Evolutionary conservation across 2,888 invertebrate species (phyloP), one percentile per base, ranked within the genome.

Genomic region (Pyrrhia umbra): DNA sequence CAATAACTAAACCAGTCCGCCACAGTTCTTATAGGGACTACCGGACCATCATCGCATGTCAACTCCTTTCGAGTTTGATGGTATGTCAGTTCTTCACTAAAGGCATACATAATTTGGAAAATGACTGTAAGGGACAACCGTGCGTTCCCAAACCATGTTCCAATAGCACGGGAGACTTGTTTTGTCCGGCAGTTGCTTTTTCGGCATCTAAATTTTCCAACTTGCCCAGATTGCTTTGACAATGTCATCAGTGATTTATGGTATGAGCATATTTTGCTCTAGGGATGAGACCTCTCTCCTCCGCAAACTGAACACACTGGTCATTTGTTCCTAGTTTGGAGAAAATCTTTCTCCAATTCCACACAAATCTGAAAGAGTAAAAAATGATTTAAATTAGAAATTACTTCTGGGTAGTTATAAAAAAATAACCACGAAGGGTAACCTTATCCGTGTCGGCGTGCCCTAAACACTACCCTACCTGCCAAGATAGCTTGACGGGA

Each of bases 261-360:
- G 1, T 56, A 25, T 0, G 15, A 15, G 2, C 50, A 56, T 0
- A 25, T 0, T 16, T 50, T 49, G 3, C 0, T 25, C n/a, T 56
- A 0, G n/a, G 23, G 10, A 56, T 56, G 6, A 47, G 55, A 16
- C 34, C 34, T 23, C n/a, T 55, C 55, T 57, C 47, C 49, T 47
- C 56, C 2, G 49, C 56, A 47, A 47, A 56, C 25, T 39, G 8
- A 13, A 49, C 0, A 1, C 25, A 40, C 15, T 21, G 27, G 2
- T 56, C 37, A 6, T 46, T 4, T 18, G 39, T 37, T 13, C 39
- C 49, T 2, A 49, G 0, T 13, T 25, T 9, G 2, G 0, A 0
- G 9, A 51, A 51, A 6, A 40, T 40, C 39, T 57, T 56, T 5
- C 56, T 57, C 39, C 50, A 57, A 15, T 57, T 50, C 57, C 40